A percentile compares a stretch with the other conserved stretches of the same genome.
phyloP scores from a whole-genome alignment of 2,797 vertebrate genomes.

The Channa striata region DNA sequence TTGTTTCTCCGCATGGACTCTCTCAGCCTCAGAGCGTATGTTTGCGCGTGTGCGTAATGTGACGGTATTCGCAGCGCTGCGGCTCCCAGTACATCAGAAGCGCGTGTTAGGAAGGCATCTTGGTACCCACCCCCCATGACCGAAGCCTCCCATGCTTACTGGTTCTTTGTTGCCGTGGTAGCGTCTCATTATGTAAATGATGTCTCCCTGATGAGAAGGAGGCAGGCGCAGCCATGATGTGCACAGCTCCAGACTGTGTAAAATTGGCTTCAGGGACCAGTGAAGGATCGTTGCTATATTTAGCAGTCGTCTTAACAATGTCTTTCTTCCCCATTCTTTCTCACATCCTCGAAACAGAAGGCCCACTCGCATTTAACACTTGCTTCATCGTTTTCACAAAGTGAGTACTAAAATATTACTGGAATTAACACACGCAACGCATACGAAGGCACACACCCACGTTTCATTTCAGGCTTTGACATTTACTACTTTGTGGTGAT shows the following conservation, averaged over 20 bases:
- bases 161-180: conserved; percentile 78
- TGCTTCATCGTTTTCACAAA: conserved; percentile 46
- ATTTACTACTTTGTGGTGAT: conserved; percentile 27
- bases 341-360: conserved; percentile 61
- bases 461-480: conserved; percentile 29
- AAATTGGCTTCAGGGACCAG: conserved; percentile 79
- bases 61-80: conserved; percentile 7
- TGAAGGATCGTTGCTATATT: conserved; percentile 77
- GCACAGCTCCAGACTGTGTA: conserved; percentile 77
- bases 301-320: conserved; percentile 75
- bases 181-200: conserved; percentile 83
- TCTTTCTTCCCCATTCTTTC: conserved; percentile 54
- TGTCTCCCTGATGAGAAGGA: conserved; percentile 74
- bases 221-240: conserved; percentile 69
- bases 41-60: conserved; percentile 20
- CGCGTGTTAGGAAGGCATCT: conserved; percentile 49
- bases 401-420: conserved; percentile 29
- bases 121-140: conserved; percentile 44
- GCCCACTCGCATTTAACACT: conserved; percentile 52
- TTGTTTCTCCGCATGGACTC: conserved; percentile 27
- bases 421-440: conserved; percentile 16
- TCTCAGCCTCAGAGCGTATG: conserved; percentile 21
- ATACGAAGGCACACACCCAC: conserved; percentile 12
- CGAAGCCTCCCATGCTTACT: conserved; percentile 63
- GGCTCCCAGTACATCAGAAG: conserved; percentile 21